Evolutionary conservation across 2,888 invertebrate genomes (phyloP), one percentile per base, ranked within the genome.

Genomic region (Rhogogaster chlorosoma): DNA sequence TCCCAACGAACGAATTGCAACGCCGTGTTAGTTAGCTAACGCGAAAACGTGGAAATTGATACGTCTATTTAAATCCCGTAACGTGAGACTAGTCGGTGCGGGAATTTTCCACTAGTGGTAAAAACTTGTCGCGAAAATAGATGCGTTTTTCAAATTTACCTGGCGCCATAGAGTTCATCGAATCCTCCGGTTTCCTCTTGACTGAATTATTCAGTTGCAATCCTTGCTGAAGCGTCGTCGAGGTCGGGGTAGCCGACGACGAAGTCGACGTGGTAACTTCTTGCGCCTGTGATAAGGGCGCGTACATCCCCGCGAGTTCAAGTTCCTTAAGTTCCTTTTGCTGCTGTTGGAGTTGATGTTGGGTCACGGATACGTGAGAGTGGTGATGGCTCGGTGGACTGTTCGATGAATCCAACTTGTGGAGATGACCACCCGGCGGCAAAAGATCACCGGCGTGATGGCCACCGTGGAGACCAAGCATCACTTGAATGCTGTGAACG

Each of bases 401-500:
- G 86, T 94, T 91, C 1, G 94, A 93, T 0, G 94, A 93, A 71
- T 94, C 94, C 89, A 94, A 90, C 85, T 93, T 94, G 78, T 93
- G 93, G 6, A 93, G 90, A 78, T 93, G 92, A 3, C 90, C 92
- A 7, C 89, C 90, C 5, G 92, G 89, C 10, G 93, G 93, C 89
- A 93, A 90, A 49, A 93, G 88, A 70, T 93, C 92, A 85, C 89
- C 87, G 88, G 89, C 67, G 82, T 93, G 93, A 87, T 92, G 93
- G 42, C 94, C 94, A 71, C 94, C 94, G 86, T 95, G 94, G 86
- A 96, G 93, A 18, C 96, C 96, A 84, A 96, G 92, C 96, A 96
- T 96, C 86, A 96, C 96, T 93, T 96, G 96, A 88, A 96, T 95
- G 88, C 95, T 95, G 89, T 96, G 95, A 83, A 95, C 95, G 61